phyloP scores from a whole-genome alignment of 2,888 invertebrate species.

The Dendrolimus houi region DNA sequence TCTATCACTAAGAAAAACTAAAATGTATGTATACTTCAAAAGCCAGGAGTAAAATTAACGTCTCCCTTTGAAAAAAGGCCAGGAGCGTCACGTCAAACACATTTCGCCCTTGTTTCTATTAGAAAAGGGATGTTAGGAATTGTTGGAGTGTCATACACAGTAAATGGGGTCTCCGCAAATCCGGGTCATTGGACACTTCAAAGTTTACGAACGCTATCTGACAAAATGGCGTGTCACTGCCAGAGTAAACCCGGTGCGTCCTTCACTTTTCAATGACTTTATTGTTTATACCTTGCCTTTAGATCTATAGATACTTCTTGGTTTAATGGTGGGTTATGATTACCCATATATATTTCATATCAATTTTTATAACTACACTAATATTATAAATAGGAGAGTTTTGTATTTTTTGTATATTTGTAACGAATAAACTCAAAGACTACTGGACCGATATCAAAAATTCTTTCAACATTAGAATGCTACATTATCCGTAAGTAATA shows the following conservation, averaged over 20 bases:
- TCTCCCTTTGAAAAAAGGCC: constrained; percentile 2
- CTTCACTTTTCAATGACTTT: neutral
- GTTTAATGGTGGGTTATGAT: neutral
- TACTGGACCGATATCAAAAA: too few species aligned
- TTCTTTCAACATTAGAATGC: too few species aligned
- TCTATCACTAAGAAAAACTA: neutral
- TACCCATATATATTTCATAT: neutral
- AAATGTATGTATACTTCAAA: constrained; percentile 1
- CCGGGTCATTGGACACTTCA: constrained; percentile 47
- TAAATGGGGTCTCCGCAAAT: constrained; percentile 50
- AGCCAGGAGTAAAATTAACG: constrained; percentile 1
- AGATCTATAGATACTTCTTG: neutral
- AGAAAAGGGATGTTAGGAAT: constrained; percentile 52
- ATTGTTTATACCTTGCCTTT: too few species aligned
- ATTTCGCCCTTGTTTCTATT: constrained; percentile 40
- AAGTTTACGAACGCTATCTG: constrained; percentile 38
- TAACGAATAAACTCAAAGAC: too few species aligned
- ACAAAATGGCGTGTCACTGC: constrained; percentile 29
- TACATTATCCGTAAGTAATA: too few species aligned
- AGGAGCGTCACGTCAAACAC: constrained; percentile 7
- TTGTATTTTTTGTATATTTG: too few species aligned
- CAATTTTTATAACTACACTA: neutral
- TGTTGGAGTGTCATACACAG: constrained; percentile 52
- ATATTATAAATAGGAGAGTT: neutral
- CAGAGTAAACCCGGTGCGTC: constrained; percentile 10